Percentiles rank a stretch among this genome's conserved stretches.
phyloP scores from a whole-genome alignment of 1,140 invertebrate species.

The Rhyacophila brunnea region DNA sequence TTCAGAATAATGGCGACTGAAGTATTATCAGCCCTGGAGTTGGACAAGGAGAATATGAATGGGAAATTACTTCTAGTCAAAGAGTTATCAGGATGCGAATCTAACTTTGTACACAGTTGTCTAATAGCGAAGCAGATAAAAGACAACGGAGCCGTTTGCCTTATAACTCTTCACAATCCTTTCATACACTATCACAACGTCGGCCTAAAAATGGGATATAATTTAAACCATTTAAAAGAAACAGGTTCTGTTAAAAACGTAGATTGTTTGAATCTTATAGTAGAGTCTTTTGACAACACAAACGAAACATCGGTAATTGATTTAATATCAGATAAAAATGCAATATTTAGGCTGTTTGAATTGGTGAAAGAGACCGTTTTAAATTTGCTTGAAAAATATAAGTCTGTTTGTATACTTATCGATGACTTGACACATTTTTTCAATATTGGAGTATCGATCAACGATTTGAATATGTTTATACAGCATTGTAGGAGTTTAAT shows the following conservation, averaged over 20 bases:
- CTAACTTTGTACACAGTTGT: slow-evolving; percentile 66
- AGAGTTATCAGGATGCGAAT: slow-evolving; percentile 67
- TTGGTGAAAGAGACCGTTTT: slow-evolving; percentile 35
- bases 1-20: slow-evolving; percentile 55
- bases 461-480: slow-evolving; percentile 56
- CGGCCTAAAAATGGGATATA: slow-evolving; percentile 70
- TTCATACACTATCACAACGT: slow-evolving; percentile 70
- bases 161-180: slow-evolving; percentile 68
- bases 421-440: slow-evolving; percentile 70
- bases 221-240: slow-evolving; percentile 59
- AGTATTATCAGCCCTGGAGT: slow-evolving; percentile 57
- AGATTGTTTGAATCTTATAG: slow-evolving; percentile 57
- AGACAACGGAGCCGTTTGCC: slow-evolving; percentile 57
- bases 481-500: slow-evolving; percentile 48
- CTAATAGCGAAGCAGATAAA: slow-evolving; percentile 59
- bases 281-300: slow-evolving; percentile 41
- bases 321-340: slow-evolving; percentile 22
- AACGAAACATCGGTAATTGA: slow-evolving; percentile 40
- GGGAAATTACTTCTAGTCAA: slow-evolving; percentile 63
- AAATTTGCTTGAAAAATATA: slow-evolving; percentile 29
- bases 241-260: slow-evolving; percentile 55
- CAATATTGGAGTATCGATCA: slow-evolving; percentile 58
- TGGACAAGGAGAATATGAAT: slow-evolving; percentile 56
- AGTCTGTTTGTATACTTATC: slow-evolving; percentile 59
- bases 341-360: slow-evolving; percentile 38